phyloP scores from a whole-genome alignment of 1,140 invertebrate species.

The Drosophila ambigua region DNA sequence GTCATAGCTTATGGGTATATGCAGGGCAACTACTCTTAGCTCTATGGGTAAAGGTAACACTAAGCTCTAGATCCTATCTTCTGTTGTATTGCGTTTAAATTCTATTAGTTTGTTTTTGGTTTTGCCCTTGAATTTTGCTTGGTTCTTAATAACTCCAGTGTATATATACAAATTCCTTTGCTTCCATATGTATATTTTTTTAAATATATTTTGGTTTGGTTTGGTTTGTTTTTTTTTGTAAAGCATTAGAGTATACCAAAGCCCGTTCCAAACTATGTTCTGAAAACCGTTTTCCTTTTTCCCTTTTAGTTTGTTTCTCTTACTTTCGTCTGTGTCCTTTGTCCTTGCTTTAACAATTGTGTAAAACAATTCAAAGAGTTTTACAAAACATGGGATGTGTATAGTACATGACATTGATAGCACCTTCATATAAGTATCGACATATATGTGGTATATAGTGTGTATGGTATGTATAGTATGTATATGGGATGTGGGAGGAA shows the following conservation, averaged over 20 bases:
- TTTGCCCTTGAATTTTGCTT: constrained; percentile 48
- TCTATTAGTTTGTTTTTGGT: constrained; percentile 59
- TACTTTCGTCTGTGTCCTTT: too few species aligned
- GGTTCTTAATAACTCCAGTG: constrained; percentile 42
- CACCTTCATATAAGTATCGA: constrained; percentile 63
- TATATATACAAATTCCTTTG: constrained; percentile 61
- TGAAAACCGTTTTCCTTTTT: constrained; percentile 61
- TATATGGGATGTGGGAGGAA: constrained; percentile 8
- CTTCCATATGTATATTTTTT: constrained; percentile 13
- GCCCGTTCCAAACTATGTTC: constrained; percentile 65
- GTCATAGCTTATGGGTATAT: constrained; percentile 2
- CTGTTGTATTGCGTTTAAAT: constrained; percentile 63
- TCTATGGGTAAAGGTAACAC: constrained; percentile 17
- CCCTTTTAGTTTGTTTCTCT: constrained; percentile 15
- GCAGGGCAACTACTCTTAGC: constrained; percentile 26
- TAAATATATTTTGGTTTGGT: constrained; percentile 33
- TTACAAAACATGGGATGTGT: constrained; percentile 45
- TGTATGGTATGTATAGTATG: neutral
- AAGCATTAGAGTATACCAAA: constrained; percentile 84
- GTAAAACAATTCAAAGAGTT: constrained; percentile 30
- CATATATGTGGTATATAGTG: constrained; percentile 29
- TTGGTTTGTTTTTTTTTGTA: constrained; percentile 78
- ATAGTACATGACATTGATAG: constrained; percentile 75
- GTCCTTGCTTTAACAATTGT: constrained; percentile 9
- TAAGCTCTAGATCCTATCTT: constrained; percentile 44